These are phyloP conservation scores for Hystrix cristata DNA, from an alignment of 2,113 vertebrate species.

Conservation along the genomic window DNA sequence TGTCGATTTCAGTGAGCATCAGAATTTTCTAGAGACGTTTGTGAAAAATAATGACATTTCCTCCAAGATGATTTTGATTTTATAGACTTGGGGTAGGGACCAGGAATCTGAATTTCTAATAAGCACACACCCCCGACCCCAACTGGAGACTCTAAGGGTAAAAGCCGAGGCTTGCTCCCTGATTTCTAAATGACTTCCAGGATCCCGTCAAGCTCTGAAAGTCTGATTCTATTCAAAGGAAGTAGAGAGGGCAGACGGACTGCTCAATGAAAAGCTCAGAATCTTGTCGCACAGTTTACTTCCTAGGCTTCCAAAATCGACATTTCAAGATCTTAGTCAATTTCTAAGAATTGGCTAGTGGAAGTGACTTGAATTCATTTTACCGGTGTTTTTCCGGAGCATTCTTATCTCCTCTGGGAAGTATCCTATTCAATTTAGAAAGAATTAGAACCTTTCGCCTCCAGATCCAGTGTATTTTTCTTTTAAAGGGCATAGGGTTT, in stretches of 20 bases:
- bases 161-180: background rate
- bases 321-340: slow-evolving; percentile 35
- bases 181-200: background rate
- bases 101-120: slow-evolving; percentile 2
- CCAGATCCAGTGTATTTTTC: slow-evolving; percentile 42
- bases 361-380: slow-evolving; percentile 55
- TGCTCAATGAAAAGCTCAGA: background rate
- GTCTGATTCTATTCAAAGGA: background rate
- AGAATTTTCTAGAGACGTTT: slow-evolving; percentile 31
- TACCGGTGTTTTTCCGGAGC: background rate
- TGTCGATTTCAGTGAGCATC: background rate
- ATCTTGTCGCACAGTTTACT: background rate
- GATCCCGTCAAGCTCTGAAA: background rate
- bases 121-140: background rate
- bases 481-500: slow-evolving; percentile 28
- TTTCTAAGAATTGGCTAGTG: slow-evolving; percentile 38
- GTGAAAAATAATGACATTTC: background rate
- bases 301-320: slow-evolving; percentile 58
- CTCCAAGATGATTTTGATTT: background rate
- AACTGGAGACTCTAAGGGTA: background rate
- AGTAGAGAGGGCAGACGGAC: background rate
- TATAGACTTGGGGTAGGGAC: background rate
- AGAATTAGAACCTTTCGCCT: slow-evolving; percentile 54
- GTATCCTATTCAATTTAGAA: slow-evolving; percentile 41
- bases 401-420: slow-evolving; percentile 46